phyloP scores from a whole-genome alignment of 1,140 invertebrate species.

The Plutomurus gul region DNA sequence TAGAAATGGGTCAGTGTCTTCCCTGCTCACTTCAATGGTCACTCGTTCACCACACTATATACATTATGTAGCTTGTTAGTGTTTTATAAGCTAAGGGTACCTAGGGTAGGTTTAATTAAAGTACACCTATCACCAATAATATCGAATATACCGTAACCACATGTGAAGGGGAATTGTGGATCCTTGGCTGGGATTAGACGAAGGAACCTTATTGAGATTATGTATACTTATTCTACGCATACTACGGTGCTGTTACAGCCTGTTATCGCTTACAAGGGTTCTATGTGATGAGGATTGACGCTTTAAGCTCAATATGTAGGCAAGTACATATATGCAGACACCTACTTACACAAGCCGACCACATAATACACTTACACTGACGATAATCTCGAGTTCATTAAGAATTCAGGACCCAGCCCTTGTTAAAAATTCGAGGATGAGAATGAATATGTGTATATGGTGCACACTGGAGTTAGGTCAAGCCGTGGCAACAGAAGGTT shows the following conservation, averaged over 20 bases:
- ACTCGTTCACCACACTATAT: neutral
- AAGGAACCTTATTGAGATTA: neutral
- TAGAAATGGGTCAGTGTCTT: neutral
- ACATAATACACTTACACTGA: neutral
- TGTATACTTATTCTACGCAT: no score
- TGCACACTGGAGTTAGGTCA: neutral
- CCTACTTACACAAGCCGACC: no score
- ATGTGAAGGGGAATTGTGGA: neutral
- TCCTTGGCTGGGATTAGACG: neutral
- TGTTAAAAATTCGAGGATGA: constrained; percentile 14
- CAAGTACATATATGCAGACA: no score
- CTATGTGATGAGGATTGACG: neutral
- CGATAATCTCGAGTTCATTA: constrained; percentile 15
- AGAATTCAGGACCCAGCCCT: constrained; percentile 27
- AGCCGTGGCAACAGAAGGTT: neutral
- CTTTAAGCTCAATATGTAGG: no score
- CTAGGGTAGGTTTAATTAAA: no score
- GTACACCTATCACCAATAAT: neutral
- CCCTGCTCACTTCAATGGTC: no score
- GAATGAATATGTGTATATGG: neutral
- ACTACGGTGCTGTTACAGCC: no score
- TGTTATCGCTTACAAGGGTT: no score
- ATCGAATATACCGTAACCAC: neutral
- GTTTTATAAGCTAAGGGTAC: neutral
- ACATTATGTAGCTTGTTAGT: neutral